Evolutionary conservation across 2,797 vertebrate genomes (phyloP).

Genomic region (Gallinago nigripennis): DNA sequence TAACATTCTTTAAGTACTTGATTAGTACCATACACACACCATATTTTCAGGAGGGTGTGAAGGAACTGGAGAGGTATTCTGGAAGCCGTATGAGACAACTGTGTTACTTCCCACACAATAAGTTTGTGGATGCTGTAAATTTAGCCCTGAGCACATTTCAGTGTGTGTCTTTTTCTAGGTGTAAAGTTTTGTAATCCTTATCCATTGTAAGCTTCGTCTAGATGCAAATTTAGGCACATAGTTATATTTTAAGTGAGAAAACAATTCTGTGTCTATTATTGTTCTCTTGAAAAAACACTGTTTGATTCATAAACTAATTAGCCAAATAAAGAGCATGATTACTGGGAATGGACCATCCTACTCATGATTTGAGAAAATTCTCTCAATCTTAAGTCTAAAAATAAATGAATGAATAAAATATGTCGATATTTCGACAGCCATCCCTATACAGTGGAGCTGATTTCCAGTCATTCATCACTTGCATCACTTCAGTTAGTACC

Average conservation of each 20-base stretch:
- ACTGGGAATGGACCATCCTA: background rate
- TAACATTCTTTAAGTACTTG: background rate
- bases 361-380: background rate
- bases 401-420: background rate
- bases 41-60: background rate
- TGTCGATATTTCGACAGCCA: background rate
- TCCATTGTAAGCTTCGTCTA: background rate
- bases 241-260: background rate
- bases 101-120: background rate
- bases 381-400: background rate
- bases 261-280: background rate
- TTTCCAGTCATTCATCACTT: background rate
- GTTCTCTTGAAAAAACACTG: background rate
- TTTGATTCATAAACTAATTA: background rate
- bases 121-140: background rate
- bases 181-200: background rate
- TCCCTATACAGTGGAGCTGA: background rate
- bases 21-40: background rate
- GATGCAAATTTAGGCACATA: fast-evolving
- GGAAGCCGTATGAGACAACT: background rate
- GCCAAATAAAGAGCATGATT: background rate
- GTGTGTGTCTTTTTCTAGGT: background rate
- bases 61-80: conserved; percentile 11
- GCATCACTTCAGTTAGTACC: background rate
- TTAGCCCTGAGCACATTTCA: background rate